A percentile compares a stretch with the other conserved stretches of the same genome.
Conservation (phyloP, 2,888 invertebrate genomes). For the Idaea biselata region DNA sequence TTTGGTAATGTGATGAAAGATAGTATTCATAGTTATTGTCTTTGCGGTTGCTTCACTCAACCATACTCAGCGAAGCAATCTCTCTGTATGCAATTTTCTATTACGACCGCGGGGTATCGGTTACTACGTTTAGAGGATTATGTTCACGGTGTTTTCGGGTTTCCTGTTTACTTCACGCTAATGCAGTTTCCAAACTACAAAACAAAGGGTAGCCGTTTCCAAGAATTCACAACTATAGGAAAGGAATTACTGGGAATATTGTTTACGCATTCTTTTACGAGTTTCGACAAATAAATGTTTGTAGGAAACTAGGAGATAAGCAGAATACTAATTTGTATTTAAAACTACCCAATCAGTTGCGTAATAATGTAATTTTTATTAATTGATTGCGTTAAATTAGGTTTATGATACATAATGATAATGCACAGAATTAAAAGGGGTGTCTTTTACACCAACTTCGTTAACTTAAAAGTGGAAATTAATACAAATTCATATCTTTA, state of each 20-base stretch:
- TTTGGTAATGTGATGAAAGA: slow-evolving; percentile 61
- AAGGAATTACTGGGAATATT: not conserved
- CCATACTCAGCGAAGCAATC: slow-evolving; percentile 36
- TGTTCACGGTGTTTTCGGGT: slow-evolving; percentile 35
- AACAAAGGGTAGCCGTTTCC: not conserved
- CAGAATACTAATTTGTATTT: not conserved
- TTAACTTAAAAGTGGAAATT: too few species aligned
- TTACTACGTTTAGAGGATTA: slow-evolving; percentile 43
- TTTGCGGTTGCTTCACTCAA: slow-evolving; percentile 45
- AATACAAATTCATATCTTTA: too few species aligned
- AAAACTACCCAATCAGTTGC: not conserved
- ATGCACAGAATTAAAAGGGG: not conserved
- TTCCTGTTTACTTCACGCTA: slow-evolving; percentile 25
- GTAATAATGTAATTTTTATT: not conserved
- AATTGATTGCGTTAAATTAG: not conserved
- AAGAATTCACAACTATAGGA: not conserved
- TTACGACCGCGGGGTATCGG: slow-evolving; percentile 35
- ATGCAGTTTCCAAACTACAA: not conserved
- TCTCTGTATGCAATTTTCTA: slow-evolving; percentile 48
- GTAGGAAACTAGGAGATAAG: not conserved
- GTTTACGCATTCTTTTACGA: not conserved
- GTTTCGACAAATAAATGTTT: not conserved
- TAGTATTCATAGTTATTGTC: slow-evolving; percentile 49
- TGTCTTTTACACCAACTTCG: too few species aligned
- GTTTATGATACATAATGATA: not conserved